phyloP scores from a whole-genome alignment of 2,888 invertebrate species.

The Argyra leucocephala region DNA sequence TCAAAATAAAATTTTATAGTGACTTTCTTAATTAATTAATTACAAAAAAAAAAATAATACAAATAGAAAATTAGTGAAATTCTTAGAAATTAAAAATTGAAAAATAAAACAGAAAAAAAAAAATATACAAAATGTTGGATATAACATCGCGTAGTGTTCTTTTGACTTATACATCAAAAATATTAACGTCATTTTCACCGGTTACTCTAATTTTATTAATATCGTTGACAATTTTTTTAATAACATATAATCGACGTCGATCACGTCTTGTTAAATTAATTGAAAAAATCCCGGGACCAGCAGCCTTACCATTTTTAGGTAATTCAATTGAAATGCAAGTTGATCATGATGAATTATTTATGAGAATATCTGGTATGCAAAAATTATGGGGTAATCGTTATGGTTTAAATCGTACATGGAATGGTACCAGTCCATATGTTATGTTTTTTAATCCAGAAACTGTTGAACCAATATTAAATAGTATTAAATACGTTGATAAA shows the following conservation, averaged over 20 bases:
- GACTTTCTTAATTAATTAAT: no score
- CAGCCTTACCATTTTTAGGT: conserved; percentile 51
- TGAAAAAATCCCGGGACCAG: conserved; percentile 51
- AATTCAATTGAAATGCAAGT: conserved; percentile 52
- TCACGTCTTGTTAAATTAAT: conserved; percentile 44
- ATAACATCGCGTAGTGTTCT: conserved; percentile 38
- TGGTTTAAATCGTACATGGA: conserved; percentile 47
- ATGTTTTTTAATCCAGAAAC: conserved; percentile 46
- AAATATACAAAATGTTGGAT: conserved; percentile 25
- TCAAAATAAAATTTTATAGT: no score
- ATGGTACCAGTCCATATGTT: conserved; percentile 45
- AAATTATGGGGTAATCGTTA: conserved; percentile 45
- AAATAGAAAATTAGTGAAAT: background rate
- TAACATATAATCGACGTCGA: conserved; percentile 38
- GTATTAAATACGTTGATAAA: conserved; percentile 51
- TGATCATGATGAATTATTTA: conserved; percentile 49
- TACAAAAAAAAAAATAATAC: background rate
- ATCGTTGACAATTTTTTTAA: conserved; percentile 30
- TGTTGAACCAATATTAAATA: conserved; percentile 49
- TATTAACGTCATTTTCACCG: conserved; percentile 38
- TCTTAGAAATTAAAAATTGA: background rate
- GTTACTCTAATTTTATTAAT: conserved; percentile 34
- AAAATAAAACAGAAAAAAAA: conserved; percentile 12
- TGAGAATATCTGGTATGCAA: conserved; percentile 45
- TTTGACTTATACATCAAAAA: conserved; percentile 33